Evolutionary conservation across 2,797 vertebrate genomes (phyloP).

Genomic region (Muscicapa comitata): DNA sequence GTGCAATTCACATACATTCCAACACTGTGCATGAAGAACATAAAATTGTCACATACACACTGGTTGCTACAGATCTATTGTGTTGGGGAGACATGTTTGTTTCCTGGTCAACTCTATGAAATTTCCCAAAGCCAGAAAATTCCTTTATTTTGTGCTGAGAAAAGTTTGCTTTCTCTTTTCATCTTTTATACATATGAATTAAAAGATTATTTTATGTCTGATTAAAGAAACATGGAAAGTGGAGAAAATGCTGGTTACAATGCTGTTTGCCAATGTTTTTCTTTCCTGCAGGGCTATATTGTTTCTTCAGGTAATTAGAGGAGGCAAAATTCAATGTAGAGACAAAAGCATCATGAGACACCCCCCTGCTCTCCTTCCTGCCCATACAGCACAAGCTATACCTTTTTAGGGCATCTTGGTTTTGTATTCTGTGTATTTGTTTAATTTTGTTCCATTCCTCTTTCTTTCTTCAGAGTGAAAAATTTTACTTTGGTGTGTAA

Average conservation of each 20-base stretch:
- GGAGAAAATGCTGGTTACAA: not conserved
- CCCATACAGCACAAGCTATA: fast-evolving
- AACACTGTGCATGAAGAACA: not conserved
- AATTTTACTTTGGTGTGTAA: not conserved
- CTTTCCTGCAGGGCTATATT: not conserved
- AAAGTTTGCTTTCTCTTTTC: not conserved
- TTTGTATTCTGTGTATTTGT: not conserved
- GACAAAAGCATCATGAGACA: not conserved
- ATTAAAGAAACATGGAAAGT: not conserved
- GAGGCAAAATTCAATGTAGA: not conserved
- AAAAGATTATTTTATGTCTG: not conserved
- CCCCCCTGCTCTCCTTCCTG: not conserved
- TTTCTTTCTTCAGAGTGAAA: not conserved
- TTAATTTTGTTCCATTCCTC: not conserved
- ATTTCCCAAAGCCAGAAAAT: not conserved
- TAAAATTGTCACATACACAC: not conserved
- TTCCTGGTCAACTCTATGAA: not conserved
- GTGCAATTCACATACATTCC: not conserved
- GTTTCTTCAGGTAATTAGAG: not conserved
- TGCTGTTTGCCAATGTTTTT: not conserved
- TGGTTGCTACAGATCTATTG: not conserved
- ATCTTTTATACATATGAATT: fast-evolving
- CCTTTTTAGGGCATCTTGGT: not conserved
- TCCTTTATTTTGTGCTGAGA: not conserved
- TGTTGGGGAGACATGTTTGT: not conserved